Percentiles rank a stretch among this genome's conserved stretches.
Evolutionary conservation across 2,797 vertebrate genomes (phyloP).

Genomic region (Scolopax bukidnonensis): DNA sequence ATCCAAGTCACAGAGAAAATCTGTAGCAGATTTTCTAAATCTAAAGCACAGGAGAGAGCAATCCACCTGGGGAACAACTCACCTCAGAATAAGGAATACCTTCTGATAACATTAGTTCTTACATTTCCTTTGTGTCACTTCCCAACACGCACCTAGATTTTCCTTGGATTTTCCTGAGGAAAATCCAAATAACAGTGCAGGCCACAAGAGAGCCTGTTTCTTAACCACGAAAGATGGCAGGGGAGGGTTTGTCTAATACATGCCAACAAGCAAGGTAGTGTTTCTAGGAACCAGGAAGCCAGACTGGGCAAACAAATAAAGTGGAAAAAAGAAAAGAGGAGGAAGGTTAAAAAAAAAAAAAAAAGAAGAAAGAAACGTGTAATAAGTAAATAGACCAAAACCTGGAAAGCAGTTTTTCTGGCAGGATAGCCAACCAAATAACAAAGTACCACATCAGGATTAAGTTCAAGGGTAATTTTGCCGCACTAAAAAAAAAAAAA

Average conservation of each 20-base stretch:
- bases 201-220: background rate
- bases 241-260: background rate
- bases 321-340: too few relatives aligned
- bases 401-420: background rate
- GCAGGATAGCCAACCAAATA: background rate
- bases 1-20: background rate
- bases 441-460: background rate
- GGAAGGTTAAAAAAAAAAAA: too few relatives aligned
- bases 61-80: background rate
- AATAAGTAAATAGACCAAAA: background rate
- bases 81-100: background rate
- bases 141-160: background rate
- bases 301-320: background rate
- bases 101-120: background rate
- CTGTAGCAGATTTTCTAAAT: background rate
- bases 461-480: background rate
- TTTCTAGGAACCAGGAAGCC: background rate
- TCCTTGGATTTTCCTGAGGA: background rate
- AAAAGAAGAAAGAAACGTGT: rapidly evolving
- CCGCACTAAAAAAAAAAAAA: background rate
- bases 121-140: background rate
- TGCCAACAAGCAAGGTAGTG: background rate
- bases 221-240: background rate
- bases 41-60: background rate
- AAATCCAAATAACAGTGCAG: background rate